Conservation (phyloP, 2,113 vertebrate genomes). For the Pachyramphus minor region DNA sequence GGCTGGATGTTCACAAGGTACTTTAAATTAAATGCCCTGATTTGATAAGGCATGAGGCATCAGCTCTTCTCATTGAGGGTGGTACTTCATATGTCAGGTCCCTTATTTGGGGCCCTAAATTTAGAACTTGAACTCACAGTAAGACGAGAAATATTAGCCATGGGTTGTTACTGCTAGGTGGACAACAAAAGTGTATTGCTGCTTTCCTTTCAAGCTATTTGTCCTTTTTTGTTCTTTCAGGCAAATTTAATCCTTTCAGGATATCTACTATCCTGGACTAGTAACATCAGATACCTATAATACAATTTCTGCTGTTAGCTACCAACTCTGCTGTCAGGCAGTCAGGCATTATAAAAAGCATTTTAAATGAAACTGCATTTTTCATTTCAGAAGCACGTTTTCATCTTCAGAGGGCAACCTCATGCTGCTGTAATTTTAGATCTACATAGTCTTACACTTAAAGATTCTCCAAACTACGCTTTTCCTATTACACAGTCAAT, state of each 20-base stretch:
- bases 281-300: neutral
- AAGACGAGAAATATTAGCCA: neutral
- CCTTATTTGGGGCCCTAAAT: neutral
- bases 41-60: neutral
- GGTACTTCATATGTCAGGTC: neutral
- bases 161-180: neutral
- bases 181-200: rapidly evolving
- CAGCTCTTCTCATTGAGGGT: neutral
- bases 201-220: neutral
- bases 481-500: slow-evolving; percentile 1
- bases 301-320: neutral
- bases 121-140: neutral
- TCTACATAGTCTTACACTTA: neutral
- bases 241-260: neutral
- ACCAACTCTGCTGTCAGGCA: neutral
- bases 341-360: neutral
- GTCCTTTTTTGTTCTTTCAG: neutral
- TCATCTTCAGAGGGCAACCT: neutral
- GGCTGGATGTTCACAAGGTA: neutral
- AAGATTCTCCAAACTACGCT: neutral
- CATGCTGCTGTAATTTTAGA: neutral
- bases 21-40: neutral
- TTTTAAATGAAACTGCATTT: neutral
- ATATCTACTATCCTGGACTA: neutral
- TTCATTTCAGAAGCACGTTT: neutral